These are phyloP conservation scores for Hecatera dysodea DNA, from an alignment of 2,888 invertebrate species.

Conservation along the genomic window DNA sequence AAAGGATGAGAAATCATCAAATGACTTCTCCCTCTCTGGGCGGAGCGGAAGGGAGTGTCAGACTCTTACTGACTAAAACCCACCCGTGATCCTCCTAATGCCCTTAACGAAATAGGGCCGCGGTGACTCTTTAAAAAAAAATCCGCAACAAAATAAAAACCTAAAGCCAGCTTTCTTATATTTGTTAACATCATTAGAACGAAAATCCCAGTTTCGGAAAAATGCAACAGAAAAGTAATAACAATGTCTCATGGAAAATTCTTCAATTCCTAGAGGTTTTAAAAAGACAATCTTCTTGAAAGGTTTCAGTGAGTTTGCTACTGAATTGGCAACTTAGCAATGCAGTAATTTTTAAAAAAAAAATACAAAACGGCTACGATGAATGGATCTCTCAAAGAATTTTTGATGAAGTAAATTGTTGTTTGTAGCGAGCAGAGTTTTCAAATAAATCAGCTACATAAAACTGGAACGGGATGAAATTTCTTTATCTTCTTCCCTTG, in stretches of 20 bases:
- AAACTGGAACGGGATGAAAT: no score
- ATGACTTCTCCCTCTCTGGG: no score
- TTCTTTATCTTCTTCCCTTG: no score
- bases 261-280: slow-evolving; percentile 26
- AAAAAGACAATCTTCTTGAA: slow-evolving; percentile 41
- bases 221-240: slow-evolving; percentile 24
- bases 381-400: slow-evolving; percentile 5
- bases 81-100: no score
- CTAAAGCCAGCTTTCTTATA: not conserved
- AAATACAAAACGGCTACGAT: slow-evolving; percentile 11
- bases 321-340: slow-evolving; percentile 24
- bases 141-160: not conserved
- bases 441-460: not conserved
- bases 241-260: slow-evolving; percentile 15
- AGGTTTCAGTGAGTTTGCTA: slow-evolving; percentile 19
- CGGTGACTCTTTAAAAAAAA: no score
- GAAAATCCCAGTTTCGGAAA: slow-evolving; percentile 1
- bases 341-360: slow-evolving; percentile 9
- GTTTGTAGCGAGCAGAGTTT: not conserved
- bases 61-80: no score
- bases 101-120: no score
- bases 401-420: not conserved
- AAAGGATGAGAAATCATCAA: no score
- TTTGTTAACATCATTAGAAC: not conserved
- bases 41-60: no score